These are phyloP conservation scores for Strix occidentalis DNA, from an alignment of 2,797 vertebrate genomes.

Conservation along the genomic window DNA sequence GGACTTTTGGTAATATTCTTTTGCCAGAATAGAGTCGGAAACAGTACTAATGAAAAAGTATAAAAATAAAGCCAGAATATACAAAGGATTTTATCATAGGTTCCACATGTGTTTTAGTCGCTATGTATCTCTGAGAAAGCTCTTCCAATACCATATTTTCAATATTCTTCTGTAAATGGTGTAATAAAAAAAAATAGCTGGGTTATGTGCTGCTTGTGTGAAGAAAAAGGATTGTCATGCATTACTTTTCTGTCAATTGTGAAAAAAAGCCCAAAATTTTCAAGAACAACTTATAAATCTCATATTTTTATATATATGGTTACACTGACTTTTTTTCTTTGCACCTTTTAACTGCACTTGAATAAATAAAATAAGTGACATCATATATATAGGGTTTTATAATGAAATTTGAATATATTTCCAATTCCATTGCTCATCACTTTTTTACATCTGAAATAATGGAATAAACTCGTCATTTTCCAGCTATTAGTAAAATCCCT, in stretches of 20 bases:
- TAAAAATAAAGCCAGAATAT: neutral
- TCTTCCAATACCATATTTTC: neutral
- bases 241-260: neutral
- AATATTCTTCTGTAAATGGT: neutral
- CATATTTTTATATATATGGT: neutral
- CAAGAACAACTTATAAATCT: neutral
- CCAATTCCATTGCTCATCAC: neutral
- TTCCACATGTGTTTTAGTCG: neutral
- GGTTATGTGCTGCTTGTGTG: neutral
- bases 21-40: neutral
- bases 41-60: neutral
- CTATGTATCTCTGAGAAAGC: neutral
- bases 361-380: conserved; percentile 19
- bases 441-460: conserved; percentile 46
- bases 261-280: neutral
- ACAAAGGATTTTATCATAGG: neutral
- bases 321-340: neutral
- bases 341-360: neutral
- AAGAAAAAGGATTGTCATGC: neutral
- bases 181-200: neutral
- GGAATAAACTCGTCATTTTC: neutral
- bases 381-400: neutral
- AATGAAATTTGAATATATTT: conserved; percentile 42
- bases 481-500: conserved; percentile 39
- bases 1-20: neutral